Evolutionary conservation across 1,140 invertebrate genomes (phyloP).

Genomic region (Paralvinella palmiformis): DNA sequence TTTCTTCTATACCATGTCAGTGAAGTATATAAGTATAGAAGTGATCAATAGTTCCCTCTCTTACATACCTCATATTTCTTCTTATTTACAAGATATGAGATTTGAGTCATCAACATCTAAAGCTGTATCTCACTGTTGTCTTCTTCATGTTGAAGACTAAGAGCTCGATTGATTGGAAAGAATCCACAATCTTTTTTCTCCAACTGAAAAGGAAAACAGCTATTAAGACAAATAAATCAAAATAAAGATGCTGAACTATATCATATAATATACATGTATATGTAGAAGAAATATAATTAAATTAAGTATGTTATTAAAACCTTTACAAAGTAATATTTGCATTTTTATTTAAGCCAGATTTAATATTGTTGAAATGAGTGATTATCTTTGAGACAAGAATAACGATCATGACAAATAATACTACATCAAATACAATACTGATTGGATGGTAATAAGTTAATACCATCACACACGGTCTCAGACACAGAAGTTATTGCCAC

Average conservation of each 20-base stretch:
- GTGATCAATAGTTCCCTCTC: too few relatives aligned
- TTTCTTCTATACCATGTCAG: too few relatives aligned
- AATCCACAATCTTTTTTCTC: constrained; percentile 45
- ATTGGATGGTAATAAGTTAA: background rate
- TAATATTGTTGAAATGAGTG: background rate
- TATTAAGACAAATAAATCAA: too few relatives aligned
- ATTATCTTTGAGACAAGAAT: background rate
- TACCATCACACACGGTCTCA: too few relatives aligned
- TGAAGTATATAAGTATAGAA: too few relatives aligned
- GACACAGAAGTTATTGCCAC: too few relatives aligned
- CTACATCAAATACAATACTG: background rate
- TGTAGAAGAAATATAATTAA: too few relatives aligned
- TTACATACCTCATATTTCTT: constrained; percentile 7
- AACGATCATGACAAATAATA: background rate
- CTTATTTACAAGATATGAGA: background rate
- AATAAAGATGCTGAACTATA: background rate
- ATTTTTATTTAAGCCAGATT: background rate
- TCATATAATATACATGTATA: background rate
- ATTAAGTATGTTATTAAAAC: too few relatives aligned
- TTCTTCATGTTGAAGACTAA: constrained; percentile 29
- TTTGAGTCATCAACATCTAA: background rate
- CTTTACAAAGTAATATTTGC: too few relatives aligned
- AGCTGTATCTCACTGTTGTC: constrained; percentile 7
- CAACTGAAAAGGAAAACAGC: too few relatives aligned
- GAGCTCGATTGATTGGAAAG: constrained; percentile 47